Conservation (phyloP, 2,888 invertebrate genomes). For the Lamellibrachia satsuma region DNA sequence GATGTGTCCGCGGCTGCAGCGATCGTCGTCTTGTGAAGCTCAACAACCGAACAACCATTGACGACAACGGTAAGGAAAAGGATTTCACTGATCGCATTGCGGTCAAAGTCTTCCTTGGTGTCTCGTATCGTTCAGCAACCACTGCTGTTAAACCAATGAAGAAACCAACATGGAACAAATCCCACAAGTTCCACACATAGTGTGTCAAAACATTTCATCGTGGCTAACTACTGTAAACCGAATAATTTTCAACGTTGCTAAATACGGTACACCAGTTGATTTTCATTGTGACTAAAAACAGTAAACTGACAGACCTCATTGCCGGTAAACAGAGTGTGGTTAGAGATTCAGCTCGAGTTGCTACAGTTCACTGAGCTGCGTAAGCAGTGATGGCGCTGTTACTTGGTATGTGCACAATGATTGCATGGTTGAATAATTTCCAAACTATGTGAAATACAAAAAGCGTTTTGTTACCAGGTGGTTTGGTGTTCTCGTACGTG, state of each 20-base stretch:
- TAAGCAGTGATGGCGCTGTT: background rate
- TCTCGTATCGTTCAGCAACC: too few relatives aligned
- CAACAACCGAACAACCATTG: background rate
- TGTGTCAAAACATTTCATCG: too few relatives aligned
- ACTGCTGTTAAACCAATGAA: too few relatives aligned
- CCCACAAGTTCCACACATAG: too few relatives aligned
- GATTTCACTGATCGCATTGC: background rate
- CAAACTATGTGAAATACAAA: too few relatives aligned
- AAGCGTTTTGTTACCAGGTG: background rate
- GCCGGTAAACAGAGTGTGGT: background rate
- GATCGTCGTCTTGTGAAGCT: background rate
- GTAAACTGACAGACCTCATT: background rate
- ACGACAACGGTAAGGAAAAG: background rate
- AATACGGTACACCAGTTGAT: too few relatives aligned
- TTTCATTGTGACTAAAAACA: background rate
- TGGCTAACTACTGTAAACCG: too few relatives aligned
- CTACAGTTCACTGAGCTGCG: background rate
- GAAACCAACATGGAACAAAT: too few relatives aligned
- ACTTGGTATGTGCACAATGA: background rate
- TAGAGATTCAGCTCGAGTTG: background rate
- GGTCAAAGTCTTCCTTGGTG: background rate
- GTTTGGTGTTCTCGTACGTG: background rate
- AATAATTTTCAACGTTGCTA: too few relatives aligned
- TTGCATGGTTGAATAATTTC: too few relatives aligned
- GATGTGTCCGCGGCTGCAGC: background rate